Base-by-base conservation (phyloP, 2,888 invertebrate genomes). In the Lasiommata megera region DNA sequence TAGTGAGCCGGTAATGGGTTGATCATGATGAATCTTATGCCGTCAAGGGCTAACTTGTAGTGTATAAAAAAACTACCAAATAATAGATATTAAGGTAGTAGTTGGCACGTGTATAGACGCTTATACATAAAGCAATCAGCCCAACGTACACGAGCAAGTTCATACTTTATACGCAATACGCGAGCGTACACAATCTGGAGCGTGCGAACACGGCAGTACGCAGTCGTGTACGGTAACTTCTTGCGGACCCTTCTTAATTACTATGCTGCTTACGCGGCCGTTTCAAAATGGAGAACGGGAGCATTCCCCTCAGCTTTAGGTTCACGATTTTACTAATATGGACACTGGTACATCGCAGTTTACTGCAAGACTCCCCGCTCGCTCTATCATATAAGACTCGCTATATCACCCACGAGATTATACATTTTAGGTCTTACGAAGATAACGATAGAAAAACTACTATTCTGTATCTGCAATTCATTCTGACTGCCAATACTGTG, bases 201-300 rank as follows among this genome's bases (percentile, higher is more conserved):
- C 83, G 82, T 82, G 84, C 71, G 84, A 83, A 72, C 74, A 56
- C 63, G n/a, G n/a, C n/a, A 51, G 52, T 28, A 58, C 54, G 54
- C 58, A 55, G 62, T 62, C 60, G 52, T 61, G 52, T 62, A 63
- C 54, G 66, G 60, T 56, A 59, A 56, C 60, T 58, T 63, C 58
- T 58, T 54, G 54, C 58, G 51, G 58, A 50, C 61, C 58, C 58
- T 61, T 61, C 66, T 57, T 66, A 65, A 68, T 70, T 70, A 65
- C 63, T 61, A 70, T 65, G 64, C 71, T 57, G 54, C 54, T 36
- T 53, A 57, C 56, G 58, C 50, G 56, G 41, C 64, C 53, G 31
- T 47, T 55, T 56, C 56, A 47, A 65, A 65, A 67, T 64, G 58
- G 64, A 59, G 65, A 71, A 65, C 58, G 63, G 64, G 68, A 68